phyloP scores from a whole-genome alignment of 2,888 invertebrate genomes.

The Athalia circularis region DNA sequence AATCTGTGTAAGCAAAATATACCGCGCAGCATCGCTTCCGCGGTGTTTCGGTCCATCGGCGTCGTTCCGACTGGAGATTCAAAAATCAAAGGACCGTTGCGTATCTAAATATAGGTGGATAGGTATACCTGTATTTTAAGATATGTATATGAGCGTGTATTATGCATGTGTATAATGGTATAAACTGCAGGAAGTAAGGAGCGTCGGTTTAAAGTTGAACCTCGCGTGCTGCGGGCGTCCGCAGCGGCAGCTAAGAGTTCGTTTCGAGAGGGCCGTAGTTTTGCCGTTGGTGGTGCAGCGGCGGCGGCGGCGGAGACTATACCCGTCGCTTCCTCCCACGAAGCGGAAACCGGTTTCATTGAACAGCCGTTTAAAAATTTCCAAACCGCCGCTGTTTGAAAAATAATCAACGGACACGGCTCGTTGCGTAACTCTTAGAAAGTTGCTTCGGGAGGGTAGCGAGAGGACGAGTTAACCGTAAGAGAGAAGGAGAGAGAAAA shows the following conservation, averaged over 20 bases:
- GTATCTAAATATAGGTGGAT: not conserved
- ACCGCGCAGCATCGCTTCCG: no score
- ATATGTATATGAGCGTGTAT: not conserved
- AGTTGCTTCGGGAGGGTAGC: conserved; percentile 56
- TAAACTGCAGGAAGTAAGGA: not conserved
- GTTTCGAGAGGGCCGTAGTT: not conserved
- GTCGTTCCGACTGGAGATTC: no score
- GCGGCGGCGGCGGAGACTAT: not conserved
- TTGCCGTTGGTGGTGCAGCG: not conserved
- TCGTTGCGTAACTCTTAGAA: conserved; percentile 70
- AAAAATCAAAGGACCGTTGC: not conserved
- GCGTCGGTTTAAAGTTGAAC: conserved; percentile 5
- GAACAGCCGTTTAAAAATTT: conserved; percentile 70
- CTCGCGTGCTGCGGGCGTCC: not conserved
- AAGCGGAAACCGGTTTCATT: conserved; percentile 71
- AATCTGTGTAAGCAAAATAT: no score
- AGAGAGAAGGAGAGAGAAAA: conserved; percentile 4
- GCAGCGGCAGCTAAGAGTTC: not conserved
- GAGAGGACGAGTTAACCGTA: conserved; percentile 4
- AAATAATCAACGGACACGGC: conserved; percentile 71
- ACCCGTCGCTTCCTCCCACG: conserved; percentile 26
- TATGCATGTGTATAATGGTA: no score
- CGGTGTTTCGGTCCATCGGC: no score
- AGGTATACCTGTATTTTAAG: not conserved
- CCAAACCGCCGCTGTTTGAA: conserved; percentile 65